These are phyloP conservation scores for Rachycentron canadum DNA, from an alignment of 2,797 vertebrate species.

Conservation along the genomic window DNA sequence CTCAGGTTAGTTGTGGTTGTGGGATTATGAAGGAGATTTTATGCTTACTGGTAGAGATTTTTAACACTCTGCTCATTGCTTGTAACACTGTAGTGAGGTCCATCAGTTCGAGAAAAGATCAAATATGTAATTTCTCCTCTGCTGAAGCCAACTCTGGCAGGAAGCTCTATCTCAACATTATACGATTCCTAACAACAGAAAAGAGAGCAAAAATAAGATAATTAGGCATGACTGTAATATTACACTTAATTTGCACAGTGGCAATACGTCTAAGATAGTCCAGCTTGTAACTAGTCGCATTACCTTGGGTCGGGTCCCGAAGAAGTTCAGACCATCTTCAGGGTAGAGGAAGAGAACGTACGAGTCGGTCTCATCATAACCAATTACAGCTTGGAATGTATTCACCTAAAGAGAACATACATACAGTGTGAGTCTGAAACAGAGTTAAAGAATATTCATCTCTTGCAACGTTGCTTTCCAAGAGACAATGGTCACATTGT, in stretches of 20 bases:
- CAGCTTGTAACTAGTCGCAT: background rate
- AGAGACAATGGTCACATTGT: too few relatives aligned
- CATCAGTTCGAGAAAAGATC: slow-evolving; percentile 84
- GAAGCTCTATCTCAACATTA: slow-evolving; percentile 93
- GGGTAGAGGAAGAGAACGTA: slow-evolving; percentile 95
- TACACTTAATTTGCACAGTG: background rate
- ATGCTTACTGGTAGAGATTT: slow-evolving; percentile 91
- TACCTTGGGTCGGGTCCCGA: slow-evolving; percentile 91
- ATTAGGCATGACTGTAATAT: background rate
- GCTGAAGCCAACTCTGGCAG: slow-evolving; percentile 95
- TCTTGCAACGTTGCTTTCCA: background rate
- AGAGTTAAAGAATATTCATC: background rate
- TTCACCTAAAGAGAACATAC: slow-evolving; percentile 85
- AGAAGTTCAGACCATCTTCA: slow-evolving; percentile 90
- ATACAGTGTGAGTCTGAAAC: background rate
- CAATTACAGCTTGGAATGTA: slow-evolving; percentile 95
- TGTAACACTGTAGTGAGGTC: slow-evolving; percentile 90
- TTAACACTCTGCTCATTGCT: slow-evolving; percentile 89
- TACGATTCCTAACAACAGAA: slow-evolving; percentile 86
- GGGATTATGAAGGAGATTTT: background rate
- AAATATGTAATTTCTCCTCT: slow-evolving; percentile 88
- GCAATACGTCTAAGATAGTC: background rate
- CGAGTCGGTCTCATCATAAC: slow-evolving; percentile 88
- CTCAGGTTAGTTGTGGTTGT: background rate
- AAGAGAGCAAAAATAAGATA: background rate